These are phyloP conservation scores for Heterodera schachtii DNA, from an alignment of 1,140 invertebrate genomes.

Conservation along the genomic window DNA sequence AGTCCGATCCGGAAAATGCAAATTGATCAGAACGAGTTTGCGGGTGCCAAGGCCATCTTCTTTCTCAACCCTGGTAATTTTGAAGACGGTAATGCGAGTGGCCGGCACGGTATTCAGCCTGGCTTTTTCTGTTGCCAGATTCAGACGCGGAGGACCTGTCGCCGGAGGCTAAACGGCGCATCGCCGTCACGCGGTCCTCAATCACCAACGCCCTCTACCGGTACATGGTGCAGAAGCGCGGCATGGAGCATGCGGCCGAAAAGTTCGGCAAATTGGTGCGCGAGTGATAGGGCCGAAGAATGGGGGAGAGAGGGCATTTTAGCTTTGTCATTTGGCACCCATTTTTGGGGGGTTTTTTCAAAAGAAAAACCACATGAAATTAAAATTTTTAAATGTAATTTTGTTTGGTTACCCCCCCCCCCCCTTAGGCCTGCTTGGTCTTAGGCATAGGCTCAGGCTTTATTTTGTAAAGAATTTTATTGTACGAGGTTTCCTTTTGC, in stretches of 20 bases:
- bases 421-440: too few species aligned
- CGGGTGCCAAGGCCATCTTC: slow-evolving; percentile 64
- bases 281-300: neutral
- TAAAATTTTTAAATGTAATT: too few species aligned
- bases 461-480: neutral
- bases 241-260: slow-evolving; percentile 58
- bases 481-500: too few species aligned
- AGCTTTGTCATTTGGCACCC: too few species aligned
- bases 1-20: slow-evolving; percentile 61
- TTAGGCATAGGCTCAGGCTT: too few species aligned
- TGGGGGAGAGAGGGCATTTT: too few species aligned
- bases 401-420: neutral
- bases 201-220: slow-evolving; percentile 64
- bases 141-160: slow-evolving; percentile 62
- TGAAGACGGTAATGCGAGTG: slow-evolving; percentile 28
- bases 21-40: slow-evolving; percentile 63
- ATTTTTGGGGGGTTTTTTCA: too few species aligned
- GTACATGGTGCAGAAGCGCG: slow-evolving; percentile 58
- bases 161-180: slow-evolving; percentile 32
- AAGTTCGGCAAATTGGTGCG: slow-evolving; percentile 51
- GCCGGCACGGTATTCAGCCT: slow-evolving; percentile 3
- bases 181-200: slow-evolving; percentile 50
- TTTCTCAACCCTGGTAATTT: slow-evolving; percentile 63
- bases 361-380: too few species aligned
- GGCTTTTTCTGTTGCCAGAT: slow-evolving; percentile 14